phyloP scores from a whole-genome alignment of 2,113 vertebrate species.

The Gnathonemus echidnorhynchus region DNA sequence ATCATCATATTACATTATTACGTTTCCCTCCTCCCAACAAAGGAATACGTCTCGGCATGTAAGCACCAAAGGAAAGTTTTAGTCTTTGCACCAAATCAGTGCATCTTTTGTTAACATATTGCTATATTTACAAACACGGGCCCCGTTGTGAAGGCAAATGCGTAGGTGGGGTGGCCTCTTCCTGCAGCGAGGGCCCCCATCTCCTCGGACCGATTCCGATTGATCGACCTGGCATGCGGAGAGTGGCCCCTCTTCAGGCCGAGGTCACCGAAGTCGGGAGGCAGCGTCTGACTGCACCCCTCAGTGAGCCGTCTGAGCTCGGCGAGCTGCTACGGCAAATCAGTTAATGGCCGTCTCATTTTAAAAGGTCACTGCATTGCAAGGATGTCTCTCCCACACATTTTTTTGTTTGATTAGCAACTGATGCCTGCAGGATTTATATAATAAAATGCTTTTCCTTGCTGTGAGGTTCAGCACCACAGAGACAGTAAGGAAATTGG shows the following conservation, averaged over 20 bases:
- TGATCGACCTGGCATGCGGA: not conserved
- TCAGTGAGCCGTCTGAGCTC: not conserved
- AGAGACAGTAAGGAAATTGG: not conserved
- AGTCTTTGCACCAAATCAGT: not conserved
- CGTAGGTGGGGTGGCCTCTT: not conserved
- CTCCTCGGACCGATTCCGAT: not conserved
- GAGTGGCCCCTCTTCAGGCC: conserved; percentile 8
- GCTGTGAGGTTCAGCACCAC: not conserved
- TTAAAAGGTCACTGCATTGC: conserved; percentile 37
- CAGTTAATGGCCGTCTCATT: conserved; percentile 28
- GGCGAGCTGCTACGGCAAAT: conserved; percentile 11
- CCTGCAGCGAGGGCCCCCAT: not conserved
- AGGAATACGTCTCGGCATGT: not conserved
- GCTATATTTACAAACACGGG: not conserved
- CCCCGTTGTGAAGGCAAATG: not conserved
- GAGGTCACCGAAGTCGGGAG: conserved; percentile 20
- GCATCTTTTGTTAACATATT: not conserved
- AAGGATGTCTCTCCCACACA: conserved; percentile 17
- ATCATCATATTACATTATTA: not conserved
- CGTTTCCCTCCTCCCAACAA: not conserved
- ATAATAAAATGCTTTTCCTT: not conserved
- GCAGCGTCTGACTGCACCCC: not conserved
- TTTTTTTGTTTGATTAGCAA: conserved; percentile 5
- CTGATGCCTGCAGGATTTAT: not conserved
- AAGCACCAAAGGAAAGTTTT: not conserved